Evolutionary conservation across 2,113 vertebrate genomes (phyloP), one percentile per base, ranked within the genome.

Genomic region (Burhinus bistriatus): DNA sequence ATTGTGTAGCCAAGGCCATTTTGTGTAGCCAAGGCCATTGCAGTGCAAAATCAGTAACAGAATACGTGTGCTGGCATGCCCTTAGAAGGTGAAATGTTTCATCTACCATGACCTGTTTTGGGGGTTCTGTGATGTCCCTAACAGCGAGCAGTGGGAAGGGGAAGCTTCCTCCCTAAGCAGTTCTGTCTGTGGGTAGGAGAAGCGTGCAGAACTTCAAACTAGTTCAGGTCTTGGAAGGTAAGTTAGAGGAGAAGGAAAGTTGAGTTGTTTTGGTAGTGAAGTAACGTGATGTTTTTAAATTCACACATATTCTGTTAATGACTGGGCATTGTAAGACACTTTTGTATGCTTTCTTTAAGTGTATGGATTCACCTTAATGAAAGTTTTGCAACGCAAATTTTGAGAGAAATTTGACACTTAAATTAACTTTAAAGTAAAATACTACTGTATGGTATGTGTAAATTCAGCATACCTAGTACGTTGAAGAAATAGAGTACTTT

Each of bases 11-110:
- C 91, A 82, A 93, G 87, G 78, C 90, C 49, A 15, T 79, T 95
- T 40, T 84, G 87, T 90, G 90, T 96, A 95, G 89, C 91, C 91
- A 82, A 93, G 87, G 82, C 90, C 49, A 15, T 79, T 95, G 49
- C 47, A 40, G 87, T 88, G 82, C 84, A 85, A 69, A 80, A 83
- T 93, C 45, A 49, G 30, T 90, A 87, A 13, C 65, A 79, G 49
- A 71, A 62, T 52, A 73, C 66, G 26, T 45, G 61, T 95, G 69
- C 78, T 85, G 75, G 70, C 40, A 21, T 52, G 66, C 45, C 70
- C 75, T 79, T 68, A 54, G 73, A 78, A 88, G 52, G 49, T 61
- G 75, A 88, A n/a, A 25, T 30, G 38, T 65, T 94, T 58, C 70
- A 40, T 87, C 87, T 96, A 4, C 82, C 49, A 0, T n/a, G 92